Conservation (phyloP, 2,113 vertebrate species). For the Acanthisitta chloris region DNA sequence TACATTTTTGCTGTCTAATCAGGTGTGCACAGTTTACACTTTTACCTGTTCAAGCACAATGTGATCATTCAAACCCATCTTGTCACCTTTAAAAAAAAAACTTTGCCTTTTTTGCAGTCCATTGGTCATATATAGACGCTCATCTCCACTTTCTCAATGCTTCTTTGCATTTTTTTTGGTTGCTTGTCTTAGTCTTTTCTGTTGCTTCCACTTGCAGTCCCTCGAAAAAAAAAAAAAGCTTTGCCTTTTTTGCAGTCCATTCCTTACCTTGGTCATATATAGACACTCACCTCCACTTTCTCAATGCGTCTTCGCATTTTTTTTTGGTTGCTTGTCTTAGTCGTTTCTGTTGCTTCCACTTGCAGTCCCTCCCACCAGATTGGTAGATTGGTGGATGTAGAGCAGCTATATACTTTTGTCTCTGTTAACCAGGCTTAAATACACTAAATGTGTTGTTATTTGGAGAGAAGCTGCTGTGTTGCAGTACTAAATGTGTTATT, state of each 20-base stretch:
- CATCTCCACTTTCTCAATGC: background rate
- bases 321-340: background rate
- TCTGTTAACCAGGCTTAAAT: background rate
- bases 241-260: background rate
- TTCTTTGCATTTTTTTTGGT: background rate
- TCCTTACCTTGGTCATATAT: background rate
- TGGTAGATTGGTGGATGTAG: background rate
- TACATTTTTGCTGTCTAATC: background rate
- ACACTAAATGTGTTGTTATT: background rate
- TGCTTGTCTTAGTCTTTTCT: background rate
- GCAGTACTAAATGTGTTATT: background rate
- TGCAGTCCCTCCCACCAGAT: background rate
- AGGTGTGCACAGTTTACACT: background rate
- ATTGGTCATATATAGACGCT: background rate
- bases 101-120: background rate
- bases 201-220: background rate
- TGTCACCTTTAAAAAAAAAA: background rate
- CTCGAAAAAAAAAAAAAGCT: background rate
- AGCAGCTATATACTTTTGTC: background rate
- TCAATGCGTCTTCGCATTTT: background rate
- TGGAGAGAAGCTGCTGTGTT: background rate
- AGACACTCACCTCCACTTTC: background rate
- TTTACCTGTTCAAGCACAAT: background rate
- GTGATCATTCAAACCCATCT: background rate
- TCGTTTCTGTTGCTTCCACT: background rate